Evolutionary conservation across 2,888 invertebrate genomes (phyloP), one percentile per base, ranked within the genome.

Genomic region (Shargacucullia verbasci): DNA sequence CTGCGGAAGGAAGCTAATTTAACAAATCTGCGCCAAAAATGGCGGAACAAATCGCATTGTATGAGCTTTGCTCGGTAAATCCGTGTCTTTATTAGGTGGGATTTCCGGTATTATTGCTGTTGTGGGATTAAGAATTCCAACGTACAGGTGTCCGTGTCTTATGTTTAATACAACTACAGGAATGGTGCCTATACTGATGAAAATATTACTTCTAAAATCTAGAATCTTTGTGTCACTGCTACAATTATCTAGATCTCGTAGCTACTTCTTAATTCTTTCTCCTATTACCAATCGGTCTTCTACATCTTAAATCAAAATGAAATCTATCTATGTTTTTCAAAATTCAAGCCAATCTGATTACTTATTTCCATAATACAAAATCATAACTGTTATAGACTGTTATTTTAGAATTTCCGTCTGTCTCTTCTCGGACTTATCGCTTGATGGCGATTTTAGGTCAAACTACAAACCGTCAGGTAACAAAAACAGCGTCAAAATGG

Each of bases 81-180:
- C 64, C 70, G 49, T 44, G 48, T 73, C 63, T 73, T 73, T 69
- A 73, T 69, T 67, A 69, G 35, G 56, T 50, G 39, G 54, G 72
- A 59, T 72, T 60, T 47, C 13, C 49, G 13, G 48, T 71, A 53
- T 71, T 68, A 54, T 53, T 31, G 53, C 45, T 71, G 53, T 67
- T 53, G 45, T 29, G 14, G 50, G 67, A 49, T 59, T 41, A 70
- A 49, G 38, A 66, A n/a, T 66, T 71, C 50, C 47, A 48, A 14
- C 44, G 31, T 35, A 60, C 61, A 71, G 61, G 49, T 68, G 54
- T 55, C 45, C 47, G 50, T 43, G 31, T 14, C 45, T 11, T 66
- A 44, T 58, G 70, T 41, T n/a, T n/a, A n/a, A n/a, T 44, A 25
- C 29, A 29, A 14, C 8, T 45, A 54, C 37, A 41, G 38, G 20